These are phyloP conservation scores for Beroe ovata DNA, from an alignment of 37 sponge, comb jelly and placozoan genomes.

Conservation along the genomic window DNA sequence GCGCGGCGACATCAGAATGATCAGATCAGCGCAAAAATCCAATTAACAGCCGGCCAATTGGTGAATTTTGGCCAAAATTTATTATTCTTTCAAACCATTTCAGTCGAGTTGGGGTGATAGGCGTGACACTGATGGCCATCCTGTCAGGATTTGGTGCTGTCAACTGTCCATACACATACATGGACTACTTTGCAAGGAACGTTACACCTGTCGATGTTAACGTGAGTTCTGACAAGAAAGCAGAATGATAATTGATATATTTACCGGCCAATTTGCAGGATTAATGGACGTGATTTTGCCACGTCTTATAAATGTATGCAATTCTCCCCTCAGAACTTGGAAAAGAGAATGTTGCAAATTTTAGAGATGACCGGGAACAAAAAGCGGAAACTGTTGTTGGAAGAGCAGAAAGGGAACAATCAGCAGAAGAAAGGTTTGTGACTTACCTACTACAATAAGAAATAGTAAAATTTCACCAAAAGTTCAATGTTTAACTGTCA, in stretches of 20 bases:
- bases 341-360: slow-evolving; percentile 82
- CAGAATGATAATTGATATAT: not conserved
- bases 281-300: no score
- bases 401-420: slow-evolving; percentile 1
- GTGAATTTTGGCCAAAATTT: no score
- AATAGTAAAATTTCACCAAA: no score
- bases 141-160: slow-evolving; percentile 99
- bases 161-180: slow-evolving; percentile 97
- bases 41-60: no score
- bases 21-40: no score
- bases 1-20: no score
- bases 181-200: slow-evolving; percentile 90
- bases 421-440: not conserved
- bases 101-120: slow-evolving; percentile 94
- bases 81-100: not conserved
- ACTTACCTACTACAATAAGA: no score
- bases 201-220: slow-evolving; percentile 19
- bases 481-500: no score
- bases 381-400: slow-evolving; percentile 77
- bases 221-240: slow-evolving; percentile 24
- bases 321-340: slow-evolving; percentile 71
- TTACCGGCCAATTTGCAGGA: no score
- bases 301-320: no score
- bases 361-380: slow-evolving; percentile 91
- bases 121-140: slow-evolving; percentile 95